A percentile compares a stretch with the other conserved stretches of the same genome.
phyloP scores from a whole-genome alignment of 2,113 vertebrate genomes.

The Notarius lentiginosus region DNA sequence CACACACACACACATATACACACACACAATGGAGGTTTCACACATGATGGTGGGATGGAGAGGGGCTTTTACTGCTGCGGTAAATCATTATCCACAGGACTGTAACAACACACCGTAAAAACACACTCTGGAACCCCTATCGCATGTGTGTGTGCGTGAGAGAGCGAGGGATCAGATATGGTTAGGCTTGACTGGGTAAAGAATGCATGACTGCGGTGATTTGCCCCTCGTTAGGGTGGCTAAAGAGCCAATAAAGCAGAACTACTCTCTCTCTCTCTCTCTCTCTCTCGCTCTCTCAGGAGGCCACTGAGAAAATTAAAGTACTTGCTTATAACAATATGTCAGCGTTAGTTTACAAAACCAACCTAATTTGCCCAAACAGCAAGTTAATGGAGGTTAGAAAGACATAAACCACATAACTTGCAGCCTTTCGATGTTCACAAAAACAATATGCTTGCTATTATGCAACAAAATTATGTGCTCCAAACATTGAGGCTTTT shows the following conservation, averaged over 20 bases:
- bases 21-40: background rate
- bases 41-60: constrained; percentile 32
- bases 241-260: constrained; percentile 28
- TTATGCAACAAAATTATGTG: constrained; percentile 2
- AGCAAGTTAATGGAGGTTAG: background rate
- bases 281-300: constrained; percentile 9
- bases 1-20: constrained; percentile 11
- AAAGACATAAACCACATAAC: background rate
- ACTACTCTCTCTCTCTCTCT: constrained; percentile 9
- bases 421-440: background rate
- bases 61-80: constrained; percentile 52
- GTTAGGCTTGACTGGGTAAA: constrained; percentile 52
- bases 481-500: background rate
- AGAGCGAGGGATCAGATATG: constrained; percentile 32
- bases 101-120: constrained; percentile 58
- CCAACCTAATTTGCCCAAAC: constrained; percentile 10
- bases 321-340: constrained; percentile 5
- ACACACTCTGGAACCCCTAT: constrained; percentile 46
- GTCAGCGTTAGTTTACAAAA: constrained; percentile 3
- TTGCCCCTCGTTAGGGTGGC: constrained; percentile 34
- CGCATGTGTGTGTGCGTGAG: constrained; percentile 33
- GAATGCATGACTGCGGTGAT: constrained; percentile 52
- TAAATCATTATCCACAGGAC: constrained; percentile 57
- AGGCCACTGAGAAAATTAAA: constrained; percentile 20
- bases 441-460: background rate